Percentiles rank a stretch among this genome's conserved stretches.
These are phyloP conservation scores for Spatulosminthurus flaviceps DNA, from an alignment of 2,888 invertebrate species.

Conservation along the genomic window DNA sequence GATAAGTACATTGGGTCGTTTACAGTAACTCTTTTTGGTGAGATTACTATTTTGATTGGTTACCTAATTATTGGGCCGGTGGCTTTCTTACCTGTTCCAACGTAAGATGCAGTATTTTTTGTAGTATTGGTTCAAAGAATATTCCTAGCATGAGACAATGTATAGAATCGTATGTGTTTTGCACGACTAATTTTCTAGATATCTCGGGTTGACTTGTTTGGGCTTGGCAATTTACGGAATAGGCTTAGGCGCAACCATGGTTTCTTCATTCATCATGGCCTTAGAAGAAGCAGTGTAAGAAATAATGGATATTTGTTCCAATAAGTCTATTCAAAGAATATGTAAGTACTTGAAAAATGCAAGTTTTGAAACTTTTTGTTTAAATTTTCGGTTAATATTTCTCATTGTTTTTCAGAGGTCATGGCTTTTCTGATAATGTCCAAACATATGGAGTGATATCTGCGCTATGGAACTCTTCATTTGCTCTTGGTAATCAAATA, in stretches of 20 bases:
- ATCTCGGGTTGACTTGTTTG: conserved; percentile 74
- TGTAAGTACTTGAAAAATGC: too few species aligned
- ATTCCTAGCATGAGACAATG: too few species aligned
- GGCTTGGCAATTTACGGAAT: conserved; percentile 82
- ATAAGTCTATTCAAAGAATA: too few species aligned
- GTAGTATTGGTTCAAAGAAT: not conserved
- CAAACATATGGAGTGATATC: conserved; percentile 90
- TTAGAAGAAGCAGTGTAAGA: conserved; percentile 82
- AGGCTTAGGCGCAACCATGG: conserved; percentile 84
- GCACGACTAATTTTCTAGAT: conserved; percentile 68
- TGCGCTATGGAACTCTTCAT: conserved; percentile 89
- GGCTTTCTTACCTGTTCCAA: conserved; percentile 75
- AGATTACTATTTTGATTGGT: conserved; percentile 74
- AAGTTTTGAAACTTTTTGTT: not conserved
- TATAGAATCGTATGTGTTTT: not conserved
- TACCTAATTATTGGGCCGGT: conserved; percentile 85
- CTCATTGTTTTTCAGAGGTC: conserved; percentile 68
- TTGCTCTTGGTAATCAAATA: conserved; percentile 82
- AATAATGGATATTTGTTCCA: not conserved
- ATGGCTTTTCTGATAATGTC: conserved; percentile 83
- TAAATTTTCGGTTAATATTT: not conserved
- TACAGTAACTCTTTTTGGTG: conserved; percentile 75
- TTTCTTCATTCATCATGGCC: conserved; percentile 86
- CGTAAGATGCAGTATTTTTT: conserved; percentile 67
- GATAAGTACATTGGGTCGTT: conserved; percentile 77